phyloP scores from a whole-genome alignment of 2,888 invertebrate genomes.

The Argyresthia goedartella region DNA sequence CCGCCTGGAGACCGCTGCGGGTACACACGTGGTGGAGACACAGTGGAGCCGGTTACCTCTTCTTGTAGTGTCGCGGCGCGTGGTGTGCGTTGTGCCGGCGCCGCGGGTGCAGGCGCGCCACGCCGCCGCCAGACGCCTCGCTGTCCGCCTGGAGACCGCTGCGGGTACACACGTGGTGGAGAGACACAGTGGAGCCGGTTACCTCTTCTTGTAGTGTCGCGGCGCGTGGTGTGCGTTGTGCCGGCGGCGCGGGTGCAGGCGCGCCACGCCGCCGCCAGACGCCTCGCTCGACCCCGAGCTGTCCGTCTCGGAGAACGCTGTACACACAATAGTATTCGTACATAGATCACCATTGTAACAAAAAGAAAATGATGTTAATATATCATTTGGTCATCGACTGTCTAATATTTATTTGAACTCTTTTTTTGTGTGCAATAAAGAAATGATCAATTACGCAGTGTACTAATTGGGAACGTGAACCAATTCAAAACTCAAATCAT shows the following conservation, averaged over 20 bases:
- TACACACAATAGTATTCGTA: too few relatives aligned
- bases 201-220: constrained; percentile 58
- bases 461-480: too few relatives aligned
- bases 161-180: neutral
- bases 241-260: constrained; percentile 28
- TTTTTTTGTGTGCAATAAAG: too few relatives aligned
- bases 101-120: constrained; percentile 25
- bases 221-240: constrained; percentile 46
- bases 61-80: constrained; percentile 56
- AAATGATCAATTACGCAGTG: too few relatives aligned
- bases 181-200: too few relatives aligned
- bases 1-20: too few relatives aligned
- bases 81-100: constrained; percentile 35
- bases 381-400: too few relatives aligned
- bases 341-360: neutral
- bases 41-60: too few relatives aligned
- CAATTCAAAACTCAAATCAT: too few relatives aligned
- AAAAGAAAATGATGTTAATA: neutral
- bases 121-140: constrained; percentile 55
- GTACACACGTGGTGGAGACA: neutral
- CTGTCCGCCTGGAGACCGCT: too few relatives aligned
- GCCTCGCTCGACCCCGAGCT: constrained; percentile 87
- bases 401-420: too few relatives aligned
- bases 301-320: constrained; percentile 91
- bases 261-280: constrained; percentile 30